Conservation (phyloP, 1,140 invertebrate species). For the Asbolus verrucosus region DNA sequence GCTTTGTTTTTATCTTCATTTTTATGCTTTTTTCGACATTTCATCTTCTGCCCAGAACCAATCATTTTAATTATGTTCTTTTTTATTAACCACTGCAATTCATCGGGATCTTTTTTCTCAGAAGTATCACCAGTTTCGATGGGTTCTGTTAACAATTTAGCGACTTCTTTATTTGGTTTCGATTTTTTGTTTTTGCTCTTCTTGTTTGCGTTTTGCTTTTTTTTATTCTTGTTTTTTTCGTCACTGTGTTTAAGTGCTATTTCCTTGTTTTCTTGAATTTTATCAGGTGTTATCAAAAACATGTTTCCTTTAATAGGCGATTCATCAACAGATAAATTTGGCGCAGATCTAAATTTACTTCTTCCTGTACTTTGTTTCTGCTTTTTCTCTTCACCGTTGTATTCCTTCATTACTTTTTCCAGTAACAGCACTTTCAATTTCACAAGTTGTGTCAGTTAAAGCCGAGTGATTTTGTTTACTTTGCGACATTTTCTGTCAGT, state of each 20-base stretch:
- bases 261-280: neutral
- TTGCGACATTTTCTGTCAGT: conserved; percentile 6
- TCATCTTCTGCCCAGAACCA: no score
- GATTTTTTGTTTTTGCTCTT: conserved; percentile 20
- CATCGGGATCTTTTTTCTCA: neutral
- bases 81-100: conserved; percentile 9
- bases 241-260: neutral
- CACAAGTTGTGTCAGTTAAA: conserved; percentile 14
- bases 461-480: conserved; percentile 21
- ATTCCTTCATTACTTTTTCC: conserved; percentile 31
- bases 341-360: conserved; percentile 4
- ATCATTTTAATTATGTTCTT: conserved; percentile 12
- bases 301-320: neutral
- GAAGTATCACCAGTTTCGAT: neutral
- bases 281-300: neutral
- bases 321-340: neutral
- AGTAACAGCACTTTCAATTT: conserved; percentile 7
- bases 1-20: neutral
- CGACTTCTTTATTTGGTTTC: conserved; percentile 7
- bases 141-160: neutral
- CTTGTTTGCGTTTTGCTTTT: neutral
- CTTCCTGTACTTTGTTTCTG: neutral
- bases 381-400: neutral
- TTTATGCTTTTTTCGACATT: neutral
- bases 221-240: neutral